Evolutionary conservation across 2,797 vertebrate genomes (phyloP).

Genomic region (Xiphorhynchus erythropygius): DNA sequence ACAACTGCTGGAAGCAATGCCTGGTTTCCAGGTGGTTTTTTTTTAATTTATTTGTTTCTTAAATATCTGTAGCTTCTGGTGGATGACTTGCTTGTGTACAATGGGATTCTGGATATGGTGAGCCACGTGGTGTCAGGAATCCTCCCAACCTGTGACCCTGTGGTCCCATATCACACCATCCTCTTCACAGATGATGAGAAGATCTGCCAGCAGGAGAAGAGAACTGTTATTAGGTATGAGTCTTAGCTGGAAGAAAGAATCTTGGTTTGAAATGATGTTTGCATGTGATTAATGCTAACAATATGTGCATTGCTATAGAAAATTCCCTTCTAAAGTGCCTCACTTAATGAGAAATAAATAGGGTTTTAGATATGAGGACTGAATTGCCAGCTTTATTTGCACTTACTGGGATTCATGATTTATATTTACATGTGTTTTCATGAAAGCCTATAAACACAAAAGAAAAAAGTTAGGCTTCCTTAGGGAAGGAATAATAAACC

Average conservation of each 20-base stretch:
- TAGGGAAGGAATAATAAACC: background rate
- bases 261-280: background rate
- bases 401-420: background rate
- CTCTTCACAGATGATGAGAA: slow-evolving; percentile 88
- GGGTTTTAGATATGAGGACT: background rate
- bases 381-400: background rate
- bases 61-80: slow-evolving; percentile 85
- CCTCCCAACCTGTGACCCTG: slow-evolving; percentile 89
- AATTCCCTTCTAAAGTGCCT: background rate
- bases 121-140: slow-evolving; percentile 83
- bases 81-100: slow-evolving; percentile 95
- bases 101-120: slow-evolving; percentile 89
- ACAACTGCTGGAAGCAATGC: background rate
- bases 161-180: slow-evolving; percentile 91
- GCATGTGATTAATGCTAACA: background rate
- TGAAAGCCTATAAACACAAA: background rate
- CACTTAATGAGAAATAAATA: background rate
- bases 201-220: slow-evolving; percentile 83
- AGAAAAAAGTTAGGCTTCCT: background rate
- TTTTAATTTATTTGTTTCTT: background rate
- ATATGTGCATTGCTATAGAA: background rate
- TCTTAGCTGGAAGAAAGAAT: background rate
- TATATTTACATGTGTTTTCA: background rate
- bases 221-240: slow-evolving; percentile 85
- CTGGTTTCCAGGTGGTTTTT: background rate